Base-by-base conservation (phyloP, 2,113 vertebrate genomes). In the Nothobranchius kuhntae region DNA sequence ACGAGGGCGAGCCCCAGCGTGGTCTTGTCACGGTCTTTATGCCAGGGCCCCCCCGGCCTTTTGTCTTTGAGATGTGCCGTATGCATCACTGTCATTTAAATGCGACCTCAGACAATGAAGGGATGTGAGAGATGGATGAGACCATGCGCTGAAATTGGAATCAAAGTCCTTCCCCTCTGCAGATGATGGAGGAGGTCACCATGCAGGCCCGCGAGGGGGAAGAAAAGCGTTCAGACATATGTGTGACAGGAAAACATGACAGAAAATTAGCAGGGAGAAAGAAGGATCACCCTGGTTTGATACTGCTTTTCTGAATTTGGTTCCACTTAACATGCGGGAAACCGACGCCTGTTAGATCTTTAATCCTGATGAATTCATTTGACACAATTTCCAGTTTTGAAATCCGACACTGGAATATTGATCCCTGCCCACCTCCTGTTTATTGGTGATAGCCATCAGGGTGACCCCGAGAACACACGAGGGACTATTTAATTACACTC, bases 61-160 rank as follows among this genome's bases (percentile, higher is more conserved):
- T 87, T 90, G 82, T 89, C 84, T 88, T 69, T 75, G 77, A 85
- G 86, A 87, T 77, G 76, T 5, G 68, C 55, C 59, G 26, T 77
- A 87, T 90, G 82, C 72, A 87, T 90, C 83, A 86, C 69, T 89
- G 90, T 89, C 89, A 85, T 82, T 84, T 86, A 84, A 81, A 87
- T 53, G 80, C 80, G 14, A 65, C 66, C 63, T 42, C 71, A 73
- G 68, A 86, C 85, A 90, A 89, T 79, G 65, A 77, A 76, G 78
- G 51, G 77, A 81, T 9, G 67, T 9, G 44, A 51, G 83, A 89
- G 86, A 90, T 84, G 82, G 85, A 90, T 90, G 90, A 80, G 69
- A 80, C 1, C n/a, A 71, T 78, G 64, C 42, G 73, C 73, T 26
- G 75, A 78, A 81, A 78, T 17, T 35, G 82, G 87, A 89, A 85